Evolutionary conservation across 2,888 invertebrate species (phyloP).

Genomic region (Empis livida): DNA sequence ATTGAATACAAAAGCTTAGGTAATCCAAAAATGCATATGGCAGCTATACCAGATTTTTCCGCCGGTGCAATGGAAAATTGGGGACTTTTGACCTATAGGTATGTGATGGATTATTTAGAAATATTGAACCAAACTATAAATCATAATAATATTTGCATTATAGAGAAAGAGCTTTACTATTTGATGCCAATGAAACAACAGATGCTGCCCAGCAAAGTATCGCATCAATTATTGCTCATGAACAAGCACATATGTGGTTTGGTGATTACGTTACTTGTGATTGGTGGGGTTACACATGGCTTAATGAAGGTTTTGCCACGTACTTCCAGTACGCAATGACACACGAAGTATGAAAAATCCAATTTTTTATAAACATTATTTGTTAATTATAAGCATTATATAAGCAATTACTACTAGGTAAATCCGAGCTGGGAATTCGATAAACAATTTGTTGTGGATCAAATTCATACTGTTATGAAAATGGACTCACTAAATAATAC

Average conservation of each 20-base stretch:
- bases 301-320: conserved; percentile 54
- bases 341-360: conserved; percentile 30
- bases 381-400: too few relatives aligned
- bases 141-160: background rate
- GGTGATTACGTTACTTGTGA: conserved; percentile 45
- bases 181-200: conserved; percentile 45
- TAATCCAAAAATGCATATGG: conserved; percentile 63
- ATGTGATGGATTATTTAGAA: too few relatives aligned
- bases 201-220: conserved; percentile 46
- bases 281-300: conserved; percentile 45
- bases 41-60: conserved; percentile 74
- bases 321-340: conserved; percentile 59
- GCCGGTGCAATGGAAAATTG: conserved; percentile 89
- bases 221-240: conserved; percentile 41
- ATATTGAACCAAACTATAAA: too few relatives aligned
- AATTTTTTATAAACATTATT: too few relatives aligned
- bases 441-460: too few relatives aligned
- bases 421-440: too few relatives aligned
- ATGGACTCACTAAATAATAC: too few relatives aligned
- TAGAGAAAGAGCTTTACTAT: conserved; percentile 55
- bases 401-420: too few relatives aligned
- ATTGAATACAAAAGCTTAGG: conserved; percentile 40
- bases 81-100: conserved; percentile 69
- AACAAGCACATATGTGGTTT: conserved; percentile 53
- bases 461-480: too few relatives aligned